A percentile compares a stretch with the other conserved stretches of the same genome.
Conservation (phyloP, 1,140 invertebrate genomes). For the Phocides pigmalion region DNA sequence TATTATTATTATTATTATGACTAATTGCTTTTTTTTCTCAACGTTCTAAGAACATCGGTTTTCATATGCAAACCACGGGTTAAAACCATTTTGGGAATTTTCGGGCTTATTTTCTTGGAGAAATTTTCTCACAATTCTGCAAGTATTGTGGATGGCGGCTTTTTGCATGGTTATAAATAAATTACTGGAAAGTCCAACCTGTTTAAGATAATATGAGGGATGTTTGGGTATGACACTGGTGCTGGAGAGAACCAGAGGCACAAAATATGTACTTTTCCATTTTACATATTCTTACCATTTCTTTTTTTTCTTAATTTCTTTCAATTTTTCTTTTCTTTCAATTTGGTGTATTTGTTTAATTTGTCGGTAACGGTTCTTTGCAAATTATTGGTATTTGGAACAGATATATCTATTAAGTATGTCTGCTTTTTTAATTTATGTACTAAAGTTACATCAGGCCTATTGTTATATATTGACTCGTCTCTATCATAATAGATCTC, state of each 20-base stretch:
- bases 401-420: constrained; percentile 14
- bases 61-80: no score
- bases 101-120: no score
- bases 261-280: constrained; percentile 4
- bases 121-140: no score
- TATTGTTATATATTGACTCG: background rate
- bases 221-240: constrained; percentile 5
- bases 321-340: no score
- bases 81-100: no score
- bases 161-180: no score
- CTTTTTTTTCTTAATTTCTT: no score
- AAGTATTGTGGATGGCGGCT: no score
- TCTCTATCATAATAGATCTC: background rate
- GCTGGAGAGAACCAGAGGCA: background rate
- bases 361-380: background rate
- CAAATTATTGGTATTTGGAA: constrained; percentile 3
- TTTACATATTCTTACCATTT: constrained; percentile 2
- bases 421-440: background rate
- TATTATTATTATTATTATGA: no score
- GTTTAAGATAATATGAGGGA: background rate
- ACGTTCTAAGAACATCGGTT: no score
- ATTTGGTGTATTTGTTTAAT: background rate
- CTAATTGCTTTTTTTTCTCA: no score
- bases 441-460: background rate
- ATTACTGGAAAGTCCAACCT: no score